Conservation (phyloP, 2,797 vertebrate species). For the Alosa sapidissima region DNA sequence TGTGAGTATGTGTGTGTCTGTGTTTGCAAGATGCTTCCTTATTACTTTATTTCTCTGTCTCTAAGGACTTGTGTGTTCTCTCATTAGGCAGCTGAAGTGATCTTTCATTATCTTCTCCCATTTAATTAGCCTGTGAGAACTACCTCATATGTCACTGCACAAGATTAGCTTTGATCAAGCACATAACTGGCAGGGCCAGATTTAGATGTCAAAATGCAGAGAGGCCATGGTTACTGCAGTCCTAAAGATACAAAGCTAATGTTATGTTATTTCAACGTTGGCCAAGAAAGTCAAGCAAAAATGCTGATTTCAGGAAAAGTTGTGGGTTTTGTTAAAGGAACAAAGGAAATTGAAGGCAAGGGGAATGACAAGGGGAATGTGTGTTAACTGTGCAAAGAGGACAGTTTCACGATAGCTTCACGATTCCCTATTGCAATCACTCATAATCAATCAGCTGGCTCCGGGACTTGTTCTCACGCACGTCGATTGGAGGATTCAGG, state of each 20-base stretch:
- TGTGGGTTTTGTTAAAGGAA: neutral
- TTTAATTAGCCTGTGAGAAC: slow-evolving; percentile 60
- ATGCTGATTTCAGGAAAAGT: too few species aligned
- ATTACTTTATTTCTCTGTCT: slow-evolving; percentile 10
- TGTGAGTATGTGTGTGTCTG: neutral
- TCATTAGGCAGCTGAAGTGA: slow-evolving; percentile 55
- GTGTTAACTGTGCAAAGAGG: neutral
- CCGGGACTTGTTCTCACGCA: neutral
- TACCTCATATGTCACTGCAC: slow-evolving; percentile 51
- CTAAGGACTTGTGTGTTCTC: slow-evolving; percentile 36
- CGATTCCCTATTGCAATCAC: neutral
- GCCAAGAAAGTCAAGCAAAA: neutral
- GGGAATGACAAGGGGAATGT: neutral
- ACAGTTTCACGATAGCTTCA: neutral
- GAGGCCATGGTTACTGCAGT: neutral
- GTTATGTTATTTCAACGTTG: neutral
- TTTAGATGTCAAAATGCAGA: neutral
- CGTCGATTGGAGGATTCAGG: neutral
- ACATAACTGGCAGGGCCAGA: neutral
- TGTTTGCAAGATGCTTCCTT: neutral
- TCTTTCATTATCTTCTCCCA: slow-evolving; percentile 53
- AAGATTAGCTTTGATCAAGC: slow-evolving; percentile 52
- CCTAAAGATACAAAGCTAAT: neutral
- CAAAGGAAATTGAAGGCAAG: neutral
- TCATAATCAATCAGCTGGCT: neutral